These are phyloP conservation scores for Misgurnus mizolepis DNA, from an alignment of 2,113 vertebrate species.

Conservation along the genomic window DNA sequence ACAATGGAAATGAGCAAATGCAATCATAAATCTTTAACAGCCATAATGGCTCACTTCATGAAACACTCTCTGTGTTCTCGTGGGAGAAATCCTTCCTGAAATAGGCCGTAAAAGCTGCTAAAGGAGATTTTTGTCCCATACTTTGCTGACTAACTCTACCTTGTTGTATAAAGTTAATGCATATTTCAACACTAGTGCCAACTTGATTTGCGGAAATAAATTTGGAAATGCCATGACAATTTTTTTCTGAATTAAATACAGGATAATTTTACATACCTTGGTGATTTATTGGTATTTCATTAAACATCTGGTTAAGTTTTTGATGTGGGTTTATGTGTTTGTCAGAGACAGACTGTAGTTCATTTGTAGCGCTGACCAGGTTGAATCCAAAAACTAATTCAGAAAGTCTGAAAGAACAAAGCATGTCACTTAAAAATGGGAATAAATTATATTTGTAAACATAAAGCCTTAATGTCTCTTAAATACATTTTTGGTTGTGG, in stretches of 20 bases:
- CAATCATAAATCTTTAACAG: slow-evolving; percentile 33
- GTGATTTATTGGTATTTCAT: slow-evolving; percentile 22
- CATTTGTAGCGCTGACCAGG: slow-evolving; percentile 23
- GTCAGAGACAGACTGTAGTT: neutral
- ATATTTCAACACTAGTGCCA: slow-evolving; percentile 28
- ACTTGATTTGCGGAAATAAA: slow-evolving; percentile 11
- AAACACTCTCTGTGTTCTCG: slow-evolving; percentile 19
- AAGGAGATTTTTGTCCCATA: slow-evolving; percentile 28
- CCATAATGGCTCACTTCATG: slow-evolving; percentile 40
- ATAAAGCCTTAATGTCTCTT: neutral
- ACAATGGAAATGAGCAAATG: slow-evolving; percentile 37
- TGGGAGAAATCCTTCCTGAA: slow-evolving; percentile 40
- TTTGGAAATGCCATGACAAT: neutral
- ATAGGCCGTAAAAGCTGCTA: slow-evolving; percentile 33
- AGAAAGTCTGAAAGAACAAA: slow-evolving; percentile 27
- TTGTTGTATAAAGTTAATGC: slow-evolving; percentile 19
- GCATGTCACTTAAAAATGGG: neutral
- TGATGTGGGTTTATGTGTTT: slow-evolving; percentile 28
- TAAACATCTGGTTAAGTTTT: slow-evolving; percentile 21
- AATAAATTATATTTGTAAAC: neutral
- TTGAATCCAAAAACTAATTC: slow-evolving; percentile 16
- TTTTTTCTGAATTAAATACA: slow-evolving; percentile 1
- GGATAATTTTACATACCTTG: slow-evolving; percentile 9
- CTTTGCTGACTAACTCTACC: slow-evolving; percentile 15
- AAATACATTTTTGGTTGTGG: too few relatives aligned